These are phyloP conservation scores for Antheraea pernyi DNA, from an alignment of 1,140 invertebrate species.

Conservation along the genomic window DNA sequence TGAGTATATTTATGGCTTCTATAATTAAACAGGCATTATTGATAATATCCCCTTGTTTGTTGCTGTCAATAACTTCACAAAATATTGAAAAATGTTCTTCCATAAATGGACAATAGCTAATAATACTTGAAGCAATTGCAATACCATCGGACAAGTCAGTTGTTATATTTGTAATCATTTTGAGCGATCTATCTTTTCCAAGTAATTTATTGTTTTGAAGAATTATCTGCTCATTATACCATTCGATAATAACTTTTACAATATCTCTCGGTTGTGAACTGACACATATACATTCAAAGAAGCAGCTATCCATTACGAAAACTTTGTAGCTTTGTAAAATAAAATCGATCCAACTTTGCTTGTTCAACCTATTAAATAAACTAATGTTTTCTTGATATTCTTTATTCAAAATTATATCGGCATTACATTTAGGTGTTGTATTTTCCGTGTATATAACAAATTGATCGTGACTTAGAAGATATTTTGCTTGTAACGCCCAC, in stretches of 20 bases:
- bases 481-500: conserved; percentile 57
- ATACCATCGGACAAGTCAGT: conserved; percentile 60
- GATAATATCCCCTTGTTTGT: conserved; percentile 40
- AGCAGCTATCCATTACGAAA: conserved; percentile 69
- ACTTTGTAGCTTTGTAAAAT: conserved; percentile 72
- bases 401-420: conserved; percentile 50
- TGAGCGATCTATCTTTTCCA: conserved; percentile 39
- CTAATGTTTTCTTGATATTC: conserved; percentile 43
- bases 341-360: conserved; percentile 72
- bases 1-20: conserved; percentile 53
- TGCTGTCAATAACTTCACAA: conserved; percentile 40
- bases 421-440: conserved; percentile 49
- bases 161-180: conserved; percentile 56
- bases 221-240: conserved; percentile 64
- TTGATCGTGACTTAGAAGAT: conserved; percentile 64
- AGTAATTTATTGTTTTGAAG: conserved; percentile 40
- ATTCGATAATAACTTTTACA: conserved; percentile 49
- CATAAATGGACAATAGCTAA: conserved; percentile 63
- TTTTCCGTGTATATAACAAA: conserved; percentile 57
- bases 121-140: conserved; percentile 51
- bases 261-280: conserved; percentile 54
- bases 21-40: conserved; percentile 68
- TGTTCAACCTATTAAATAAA: conserved; percentile 61
- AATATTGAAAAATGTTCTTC: conserved; percentile 50
- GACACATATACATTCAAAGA: conserved; percentile 64